Base-by-base conservation (phyloP, 2,888 invertebrate species). In the Dryadula phaetusa region DNA sequence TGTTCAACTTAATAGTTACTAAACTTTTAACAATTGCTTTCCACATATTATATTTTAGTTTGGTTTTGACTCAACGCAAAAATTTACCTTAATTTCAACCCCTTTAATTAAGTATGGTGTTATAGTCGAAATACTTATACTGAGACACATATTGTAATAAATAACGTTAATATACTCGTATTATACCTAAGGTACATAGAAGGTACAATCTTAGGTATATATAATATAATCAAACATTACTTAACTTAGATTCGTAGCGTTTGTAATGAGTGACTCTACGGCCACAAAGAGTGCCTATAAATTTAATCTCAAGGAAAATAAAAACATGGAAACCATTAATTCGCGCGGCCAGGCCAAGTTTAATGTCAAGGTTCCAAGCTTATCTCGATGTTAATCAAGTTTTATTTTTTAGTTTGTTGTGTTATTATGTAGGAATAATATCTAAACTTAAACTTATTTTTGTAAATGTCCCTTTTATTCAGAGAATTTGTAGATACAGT, bases 241-340 rank as follows among this genome's bases (percentile, higher is more conserved):
- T 86, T 82, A 84, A 80, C 80, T 78, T 81, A 81, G 85, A 82
- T 79, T 83, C 81, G 81, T 79, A 84, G 86, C 87, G 88, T 89
- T 89, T 84, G 87, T 90, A 87, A 89, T 87, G 87, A 89, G 88
- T 88, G 90, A 89, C 87, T 87, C 86, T 80, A 83, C 79, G 82
- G 83, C 82, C 82, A 82, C 87, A 83, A 87, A 82, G 88, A 79
- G 80, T 82, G 87, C 81, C 86, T 86, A 91, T 92, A 91, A 92
- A 92, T 92, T 91, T 90, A 90, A 91, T 90, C 92, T 92, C 90
- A 89, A 91, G 92, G 90, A 91, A 91, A 91, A 91, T 91, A 90
- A 92, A 92, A 92, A 92, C 92, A 87, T 90, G 90, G 92, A 92
- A 91, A 90, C 89, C 88, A 92, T 92, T 92, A 91, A 91, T 92